These are phyloP conservation scores for Aurelia aurita complex sp. Pacific DNA, from an alignment of 30 jellyfish, hydroid and myxozoan species.

Conservation along the genomic window DNA sequence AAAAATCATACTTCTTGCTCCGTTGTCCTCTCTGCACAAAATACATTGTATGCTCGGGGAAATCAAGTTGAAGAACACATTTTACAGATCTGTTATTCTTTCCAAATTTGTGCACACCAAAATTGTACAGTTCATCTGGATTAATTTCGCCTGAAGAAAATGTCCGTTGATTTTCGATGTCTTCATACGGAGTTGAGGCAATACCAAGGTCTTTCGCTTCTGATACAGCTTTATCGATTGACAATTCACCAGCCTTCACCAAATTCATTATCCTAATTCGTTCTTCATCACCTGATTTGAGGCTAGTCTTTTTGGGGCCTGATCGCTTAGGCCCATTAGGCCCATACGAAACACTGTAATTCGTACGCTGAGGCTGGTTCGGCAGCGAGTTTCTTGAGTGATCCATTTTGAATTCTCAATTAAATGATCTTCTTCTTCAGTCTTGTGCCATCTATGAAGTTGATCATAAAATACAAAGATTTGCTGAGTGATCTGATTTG, in stretches of 20 bases:
- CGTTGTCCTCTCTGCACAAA: constrained; percentile 75
- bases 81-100: constrained; percentile 66
- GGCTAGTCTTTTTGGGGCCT: constrained; percentile 29
- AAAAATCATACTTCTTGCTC: constrained; percentile 55
- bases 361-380: background rate
- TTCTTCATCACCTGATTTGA: constrained; percentile 89
- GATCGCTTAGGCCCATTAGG: constrained; percentile 42
- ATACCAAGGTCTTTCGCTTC: constrained; percentile 88
- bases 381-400: constrained; percentile 3
- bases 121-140: constrained; percentile 69
- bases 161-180: constrained; percentile 21
- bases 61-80: constrained; percentile 89
- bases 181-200: constrained; percentile 80
- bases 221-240: constrained; percentile 85
- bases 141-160: background rate
- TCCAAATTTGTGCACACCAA: constrained; percentile 84
- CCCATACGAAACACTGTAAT: constrained; percentile 37
- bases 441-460: too few species aligned
- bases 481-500: too few species aligned
- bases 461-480: too few species aligned
- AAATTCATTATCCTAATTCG: constrained; percentile 86
- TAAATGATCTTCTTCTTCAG: background rate
- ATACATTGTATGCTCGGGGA: constrained; percentile 81
- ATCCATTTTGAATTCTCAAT: background rate
- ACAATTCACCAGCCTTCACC: constrained; percentile 89